Evolutionary conservation across 2,113 vertebrate genomes (phyloP), one percentile per base, ranked within the genome.

Genomic region (Otis tarda): DNA sequence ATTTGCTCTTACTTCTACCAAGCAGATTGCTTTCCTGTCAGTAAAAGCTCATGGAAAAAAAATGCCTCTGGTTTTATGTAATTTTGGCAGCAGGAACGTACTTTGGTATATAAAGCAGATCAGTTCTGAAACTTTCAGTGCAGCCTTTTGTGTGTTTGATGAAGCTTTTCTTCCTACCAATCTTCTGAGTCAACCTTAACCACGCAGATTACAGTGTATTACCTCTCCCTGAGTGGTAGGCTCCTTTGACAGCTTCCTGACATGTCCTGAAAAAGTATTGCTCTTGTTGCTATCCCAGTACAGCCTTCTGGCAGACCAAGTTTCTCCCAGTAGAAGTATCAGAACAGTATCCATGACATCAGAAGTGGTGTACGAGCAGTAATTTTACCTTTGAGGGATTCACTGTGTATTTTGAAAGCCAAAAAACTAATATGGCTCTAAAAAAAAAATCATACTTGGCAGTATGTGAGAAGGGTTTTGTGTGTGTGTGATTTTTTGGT

Each of bases 381-480:
- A 31, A 83, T 91, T 76, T 91, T 95, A 89, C 61, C 67, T 89
- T 87, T 84, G 93, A 90, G 87, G 39, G 45, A 50, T 71, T 73
- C 59, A 45, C 37, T 70, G 25, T 82, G 20, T 73, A 25, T 94
- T 89, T 94, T 69, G 74, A 84, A 95, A 92, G 57, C 74, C 67
- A 69, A 71, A 71, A 89, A 35, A 60, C 61, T 75, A 31, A 65
- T 75, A 20, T 61, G n/a, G 24, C 56, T 87, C 65, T 16, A 89
- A 69, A 90, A 85, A 43, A 28, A 55, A 49, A 55, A 30, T 17
- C 35, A 9, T 67, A 28, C 24, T 87, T 84, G 60, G 69, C 41
- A 35, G 10, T 74, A 22, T 78, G 60, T 59, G 49, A 67, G 31
- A 76, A 67, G 25, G 10, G 7, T 47, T 67, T 22, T 10, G 0